Conservation (phyloP, 2,888 invertebrate genomes). For the Macrophya alboannulata region DNA sequence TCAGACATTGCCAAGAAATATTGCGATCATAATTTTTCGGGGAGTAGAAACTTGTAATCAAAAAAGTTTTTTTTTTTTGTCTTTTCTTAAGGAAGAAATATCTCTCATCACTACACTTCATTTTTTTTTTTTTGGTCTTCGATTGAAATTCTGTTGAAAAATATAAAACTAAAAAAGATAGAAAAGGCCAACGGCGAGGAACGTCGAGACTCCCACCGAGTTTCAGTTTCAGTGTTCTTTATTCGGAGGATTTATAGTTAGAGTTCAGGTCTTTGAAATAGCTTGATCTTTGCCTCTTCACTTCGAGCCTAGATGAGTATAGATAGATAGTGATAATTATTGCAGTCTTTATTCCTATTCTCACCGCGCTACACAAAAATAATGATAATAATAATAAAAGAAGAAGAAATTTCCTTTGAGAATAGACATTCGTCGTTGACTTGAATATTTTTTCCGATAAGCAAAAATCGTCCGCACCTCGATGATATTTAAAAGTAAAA, state of each 20-base stretch:
- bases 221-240: neutral
- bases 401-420: too few species aligned
- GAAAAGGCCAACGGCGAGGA: constrained; percentile 3
- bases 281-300: neutral
- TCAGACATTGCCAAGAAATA: too few species aligned
- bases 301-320: neutral
- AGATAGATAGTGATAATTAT: neutral
- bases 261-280: neutral
- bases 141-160: neutral
- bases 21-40: too few species aligned
- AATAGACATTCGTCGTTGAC: too few species aligned
- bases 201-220: constrained; percentile 44
- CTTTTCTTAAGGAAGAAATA: neutral
- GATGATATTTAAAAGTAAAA: too few species aligned
- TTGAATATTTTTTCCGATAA: too few species aligned
- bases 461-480: too few species aligned
- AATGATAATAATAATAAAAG: too few species aligned
- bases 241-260: neutral
- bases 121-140: neutral
- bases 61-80: neutral
- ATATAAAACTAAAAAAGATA: neutral
- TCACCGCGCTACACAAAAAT: neutral
- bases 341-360: neutral
- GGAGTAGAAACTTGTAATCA: too few species aligned
- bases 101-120: too few species aligned